Evolutionary conservation across 2,113 vertebrate genomes (phyloP).

Genomic region (Hucho hucho): DNA sequence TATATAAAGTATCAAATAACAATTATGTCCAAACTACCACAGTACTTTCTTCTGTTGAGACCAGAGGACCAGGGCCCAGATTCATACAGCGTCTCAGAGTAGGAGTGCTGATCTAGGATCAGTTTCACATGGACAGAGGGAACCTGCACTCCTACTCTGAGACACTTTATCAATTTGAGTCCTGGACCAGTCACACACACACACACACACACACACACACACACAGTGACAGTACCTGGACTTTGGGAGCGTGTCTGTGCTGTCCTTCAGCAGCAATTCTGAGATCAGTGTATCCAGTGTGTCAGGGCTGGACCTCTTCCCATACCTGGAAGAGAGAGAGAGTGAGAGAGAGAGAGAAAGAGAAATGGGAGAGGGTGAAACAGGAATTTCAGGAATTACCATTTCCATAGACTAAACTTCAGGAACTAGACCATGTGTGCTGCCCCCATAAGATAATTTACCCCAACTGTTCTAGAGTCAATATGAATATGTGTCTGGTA

Average conservation of each 20-base stretch:
- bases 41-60: neutral
- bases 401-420: too few species aligned
- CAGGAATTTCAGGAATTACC: neutral
- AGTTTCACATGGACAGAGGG: too few species aligned
- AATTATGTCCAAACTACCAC: neutral
- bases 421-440: too few species aligned
- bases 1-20: neutral
- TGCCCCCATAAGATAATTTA: too few species aligned
- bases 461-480: too few species aligned
- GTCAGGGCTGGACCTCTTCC: slow-evolving; percentile 92
- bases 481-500: too few species aligned
- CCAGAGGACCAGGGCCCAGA: too few species aligned
- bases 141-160: too few species aligned
- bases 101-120: too few species aligned
- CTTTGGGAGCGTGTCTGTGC: slow-evolving; percentile 86
- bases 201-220: neutral
- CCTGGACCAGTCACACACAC: neutral
- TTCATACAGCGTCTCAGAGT: too few species aligned
- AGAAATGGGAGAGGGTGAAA: neutral
- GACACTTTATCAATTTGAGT: too few species aligned
- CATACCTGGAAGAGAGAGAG: slow-evolving; percentile 77
- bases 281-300: slow-evolving; percentile 90
- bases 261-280: slow-evolving; percentile 90
- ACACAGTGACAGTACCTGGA: slow-evolving; percentile 67
- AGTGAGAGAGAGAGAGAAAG: neutral